Evolutionary conservation across 2,888 invertebrate genomes (phyloP), one percentile per base, ranked within the genome.

Genomic region (Linyphia triangularis): DNA sequence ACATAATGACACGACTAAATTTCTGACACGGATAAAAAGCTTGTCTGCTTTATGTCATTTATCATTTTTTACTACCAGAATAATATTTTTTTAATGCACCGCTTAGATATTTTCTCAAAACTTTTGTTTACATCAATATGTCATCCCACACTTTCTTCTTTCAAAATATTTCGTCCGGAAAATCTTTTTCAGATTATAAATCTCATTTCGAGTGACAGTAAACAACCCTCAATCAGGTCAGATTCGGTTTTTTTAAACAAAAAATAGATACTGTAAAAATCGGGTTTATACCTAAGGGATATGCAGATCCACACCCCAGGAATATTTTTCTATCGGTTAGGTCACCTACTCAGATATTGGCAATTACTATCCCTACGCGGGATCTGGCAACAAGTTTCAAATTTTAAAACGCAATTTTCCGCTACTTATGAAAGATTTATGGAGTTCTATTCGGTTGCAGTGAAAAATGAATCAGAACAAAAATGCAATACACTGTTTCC

Each of bases 401-500:
- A 82, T 61, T 81, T 88, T 88, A 81, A 81, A 82, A 88, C 43
- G 88, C 67, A 81, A 88, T 82, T 88, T 82, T 82, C 75, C 75
- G 67, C 67, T 77, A 69, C 82, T 82, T 75, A 88, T 82, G 67
- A 81, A 88, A 88, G 88, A 88, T 88, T 88, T 82, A 88, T 88
- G 28, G 82, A 69, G 67, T 75, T 61, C 57, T 73, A 65, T 63
- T 59, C 10, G 67, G 51, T 26, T 70, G 81, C 81, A 37, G 57
- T 61, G 59, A 40, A 69, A 79, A 70, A 70, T 81, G 57, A 81
- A 81, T 33, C 51, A 30, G 19, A 59, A 24, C 61, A 40, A 59
- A 75, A 75, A 75, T 33, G 9, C 4, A 65, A 6, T 22, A 28
- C 43, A 51, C 40, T 65, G 40, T 79, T 79, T 79, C 40, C 51